Conservation (phyloP, 1,140 invertebrate genomes). For the Drosophila subpulchrella region DNA sequence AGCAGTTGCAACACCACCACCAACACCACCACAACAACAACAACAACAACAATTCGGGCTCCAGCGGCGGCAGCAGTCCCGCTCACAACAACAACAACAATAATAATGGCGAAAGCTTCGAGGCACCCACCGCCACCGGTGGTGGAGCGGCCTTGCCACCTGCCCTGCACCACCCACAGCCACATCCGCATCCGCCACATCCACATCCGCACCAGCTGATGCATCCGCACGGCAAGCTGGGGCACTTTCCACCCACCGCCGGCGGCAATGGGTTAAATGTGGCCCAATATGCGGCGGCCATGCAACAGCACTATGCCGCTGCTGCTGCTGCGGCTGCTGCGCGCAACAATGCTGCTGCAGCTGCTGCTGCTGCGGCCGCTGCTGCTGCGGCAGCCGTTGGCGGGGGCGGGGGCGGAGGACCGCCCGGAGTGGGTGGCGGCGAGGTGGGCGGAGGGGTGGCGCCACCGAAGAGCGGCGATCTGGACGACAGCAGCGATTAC, state of each 20-base stretch:
- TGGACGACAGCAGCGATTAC: conserved; percentile 81
- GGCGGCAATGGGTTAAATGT: conserved; percentile 73
- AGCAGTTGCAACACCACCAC: conserved; percentile 54
- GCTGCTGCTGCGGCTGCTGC: conserved; percentile 73
- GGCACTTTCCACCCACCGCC: conserved; percentile 20
- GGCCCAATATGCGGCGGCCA: conserved; percentile 78
- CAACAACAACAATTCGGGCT: conserved; percentile 40
- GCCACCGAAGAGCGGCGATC: conserved; percentile 34
- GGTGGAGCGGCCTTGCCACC: not conserved
- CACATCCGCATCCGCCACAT: conserved; percentile 48
- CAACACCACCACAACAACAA: conserved; percentile 36
- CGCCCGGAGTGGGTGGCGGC: conserved; percentile 1
- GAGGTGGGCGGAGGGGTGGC: conserved; percentile 10
- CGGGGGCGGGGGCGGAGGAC: not conserved
- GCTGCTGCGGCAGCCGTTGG: conserved; percentile 26
- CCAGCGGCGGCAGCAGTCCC: conserved; percentile 39
- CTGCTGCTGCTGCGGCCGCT: conserved; percentile 55
- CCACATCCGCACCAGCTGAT: conserved; percentile 42
- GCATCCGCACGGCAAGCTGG: conserved; percentile 49
- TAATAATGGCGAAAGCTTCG: conserved; percentile 39
- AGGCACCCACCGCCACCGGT: conserved; percentile 19
- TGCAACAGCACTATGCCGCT: conserved; percentile 80
- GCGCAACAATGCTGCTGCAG: conserved; percentile 65
- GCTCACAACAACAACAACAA: conserved; percentile 45
- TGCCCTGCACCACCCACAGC: conserved; percentile 43